Percentiles rank a stretch among this genome's conserved stretches.
Conservation (phyloP, 1,140 invertebrate genomes). For the Ostrea edulis region DNA sequence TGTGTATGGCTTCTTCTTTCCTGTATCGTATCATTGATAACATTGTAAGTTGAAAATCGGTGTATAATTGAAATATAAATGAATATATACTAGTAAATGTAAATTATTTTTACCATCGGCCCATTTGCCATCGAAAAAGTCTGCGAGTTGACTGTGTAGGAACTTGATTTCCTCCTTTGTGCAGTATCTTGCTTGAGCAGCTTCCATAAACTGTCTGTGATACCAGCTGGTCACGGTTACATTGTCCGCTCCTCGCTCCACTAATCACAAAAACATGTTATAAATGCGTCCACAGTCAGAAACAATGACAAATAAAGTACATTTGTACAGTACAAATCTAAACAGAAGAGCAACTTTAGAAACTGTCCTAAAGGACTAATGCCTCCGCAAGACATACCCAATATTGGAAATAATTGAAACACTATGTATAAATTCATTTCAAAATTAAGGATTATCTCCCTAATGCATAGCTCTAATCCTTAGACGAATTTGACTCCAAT, state of each 20-base stretch:
- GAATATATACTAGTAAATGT: background rate
- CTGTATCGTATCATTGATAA: slow-evolving; percentile 50
- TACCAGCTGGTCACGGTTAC: slow-evolving; percentile 72
- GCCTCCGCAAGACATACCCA: too few relatives aligned
- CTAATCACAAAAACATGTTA: slow-evolving; percentile 48
- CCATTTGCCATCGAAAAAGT: slow-evolving; percentile 73
- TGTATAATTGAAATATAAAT: background rate
- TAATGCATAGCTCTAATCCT: too few relatives aligned
- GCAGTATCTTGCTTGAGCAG: slow-evolving; percentile 66
- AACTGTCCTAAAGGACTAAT: too few relatives aligned
- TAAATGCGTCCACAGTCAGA: background rate
- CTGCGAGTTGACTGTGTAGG: slow-evolving; percentile 64
- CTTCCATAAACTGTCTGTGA: slow-evolving; percentile 73
- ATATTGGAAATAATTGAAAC: too few relatives aligned
- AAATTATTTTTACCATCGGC: slow-evolving; percentile 75
- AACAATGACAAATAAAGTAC: too few relatives aligned
- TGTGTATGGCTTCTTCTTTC: slow-evolving; percentile 63
- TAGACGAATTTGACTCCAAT: too few relatives aligned
- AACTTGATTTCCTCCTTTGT: slow-evolving; percentile 39
- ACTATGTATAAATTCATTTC: too few relatives aligned
- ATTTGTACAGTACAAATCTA: too few relatives aligned
- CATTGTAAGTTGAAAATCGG: too few relatives aligned
- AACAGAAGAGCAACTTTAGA: too few relatives aligned
- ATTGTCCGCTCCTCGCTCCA: slow-evolving; percentile 69
- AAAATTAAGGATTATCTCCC: too few relatives aligned